Evolutionary conservation across 2,888 invertebrate genomes (phyloP).

Genomic region (Beris morrisii): DNA sequence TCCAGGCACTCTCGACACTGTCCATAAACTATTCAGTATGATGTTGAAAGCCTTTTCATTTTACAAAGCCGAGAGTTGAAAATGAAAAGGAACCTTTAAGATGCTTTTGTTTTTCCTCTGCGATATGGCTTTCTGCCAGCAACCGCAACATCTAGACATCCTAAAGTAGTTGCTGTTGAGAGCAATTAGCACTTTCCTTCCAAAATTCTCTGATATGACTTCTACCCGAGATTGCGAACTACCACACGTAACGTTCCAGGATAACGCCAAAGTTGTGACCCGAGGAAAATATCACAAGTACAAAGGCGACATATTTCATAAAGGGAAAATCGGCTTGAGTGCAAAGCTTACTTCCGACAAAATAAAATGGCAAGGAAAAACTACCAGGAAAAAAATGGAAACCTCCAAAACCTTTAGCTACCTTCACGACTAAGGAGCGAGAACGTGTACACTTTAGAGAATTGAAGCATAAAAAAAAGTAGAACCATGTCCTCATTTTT

Average conservation of each 20-base stretch:
- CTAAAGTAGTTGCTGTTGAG: slow-evolving; percentile 28
- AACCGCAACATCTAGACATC: slow-evolving; percentile 28
- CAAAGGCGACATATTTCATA: slow-evolving; percentile 12
- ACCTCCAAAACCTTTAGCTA: too few species aligned
- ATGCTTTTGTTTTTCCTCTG: slow-evolving; percentile 17
- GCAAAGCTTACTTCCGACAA: too few species aligned
- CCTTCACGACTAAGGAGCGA: too few species aligned
- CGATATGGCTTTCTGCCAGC: slow-evolving; percentile 32
- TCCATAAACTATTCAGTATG: slow-evolving; percentile 7
- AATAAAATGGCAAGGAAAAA: too few species aligned
- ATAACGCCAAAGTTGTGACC: not conserved
- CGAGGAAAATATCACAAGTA: not conserved
- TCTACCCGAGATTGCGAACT: not conserved
- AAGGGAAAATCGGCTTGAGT: not conserved
- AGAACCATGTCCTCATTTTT: too few species aligned
- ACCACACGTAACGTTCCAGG: not conserved
- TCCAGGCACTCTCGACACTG: slow-evolving; percentile 2
- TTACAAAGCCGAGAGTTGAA: not conserved
- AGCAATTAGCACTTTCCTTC: slow-evolving; percentile 37
- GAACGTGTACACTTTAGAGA: too few species aligned
- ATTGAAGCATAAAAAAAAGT: too few species aligned
- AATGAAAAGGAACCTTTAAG: slow-evolving; percentile 4
- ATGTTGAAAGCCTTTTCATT: slow-evolving; percentile 9
- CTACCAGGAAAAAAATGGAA: too few species aligned
- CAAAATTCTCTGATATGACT: slow-evolving; percentile 23